Conservation (phyloP, 1,140 invertebrate species). For the Calephelis nemesis region DNA sequence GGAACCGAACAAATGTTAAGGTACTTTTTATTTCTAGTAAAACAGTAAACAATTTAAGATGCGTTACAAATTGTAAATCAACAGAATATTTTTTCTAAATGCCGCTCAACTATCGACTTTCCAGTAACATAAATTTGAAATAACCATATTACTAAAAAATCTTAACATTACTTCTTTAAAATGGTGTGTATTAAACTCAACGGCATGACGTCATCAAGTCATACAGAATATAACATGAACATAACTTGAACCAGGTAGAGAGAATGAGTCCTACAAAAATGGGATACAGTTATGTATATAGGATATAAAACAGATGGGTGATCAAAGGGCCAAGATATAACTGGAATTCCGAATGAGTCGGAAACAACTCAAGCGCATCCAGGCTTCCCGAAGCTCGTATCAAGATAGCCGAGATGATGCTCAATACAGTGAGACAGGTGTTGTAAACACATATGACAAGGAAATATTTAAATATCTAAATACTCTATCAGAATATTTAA, state of each 20-base stretch:
- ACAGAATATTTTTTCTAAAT: too few relatives aligned
- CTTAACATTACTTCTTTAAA: too few relatives aligned
- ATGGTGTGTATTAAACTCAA: background rate
- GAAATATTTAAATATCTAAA: too few relatives aligned
- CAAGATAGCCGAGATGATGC: conserved; percentile 36
- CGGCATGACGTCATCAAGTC: background rate
- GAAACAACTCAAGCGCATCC: conserved; percentile 31
- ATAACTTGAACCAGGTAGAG: background rate
- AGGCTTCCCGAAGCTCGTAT: conserved; percentile 30
- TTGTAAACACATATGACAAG: background rate
- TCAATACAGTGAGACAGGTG: conserved; percentile 30
- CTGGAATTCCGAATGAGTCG: conserved; percentile 41
- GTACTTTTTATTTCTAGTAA: too few relatives aligned
- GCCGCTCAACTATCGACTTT: too few relatives aligned
- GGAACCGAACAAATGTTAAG: too few relatives aligned
- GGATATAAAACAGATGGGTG: conserved; percentile 34
- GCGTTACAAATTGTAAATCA: too few relatives aligned
- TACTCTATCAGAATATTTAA: too few relatives aligned
- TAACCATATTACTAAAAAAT: too few relatives aligned
- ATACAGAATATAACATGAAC: background rate
- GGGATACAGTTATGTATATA: conserved; percentile 15
- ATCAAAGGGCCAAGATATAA: conserved; percentile 52
- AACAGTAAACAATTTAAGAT: too few relatives aligned
- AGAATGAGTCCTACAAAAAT: conserved; percentile 24
- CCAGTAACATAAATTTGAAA: too few relatives aligned